These are phyloP conservation scores for Trogon melanurus DNA, from an alignment of 2,113 vertebrate genomes.

Conservation along the genomic window DNA sequence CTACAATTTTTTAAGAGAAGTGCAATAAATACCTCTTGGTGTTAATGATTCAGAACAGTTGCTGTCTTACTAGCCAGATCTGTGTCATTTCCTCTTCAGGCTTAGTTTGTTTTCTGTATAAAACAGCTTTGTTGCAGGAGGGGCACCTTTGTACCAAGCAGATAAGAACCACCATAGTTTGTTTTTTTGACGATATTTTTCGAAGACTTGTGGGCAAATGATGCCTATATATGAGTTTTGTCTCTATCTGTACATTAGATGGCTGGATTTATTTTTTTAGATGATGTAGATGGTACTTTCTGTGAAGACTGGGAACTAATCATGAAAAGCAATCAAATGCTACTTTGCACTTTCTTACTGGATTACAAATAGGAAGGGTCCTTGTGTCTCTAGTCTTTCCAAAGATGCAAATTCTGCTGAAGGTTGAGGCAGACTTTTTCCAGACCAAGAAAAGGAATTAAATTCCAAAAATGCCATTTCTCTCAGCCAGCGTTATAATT, in stretches of 20 bases:
- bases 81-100: background rate
- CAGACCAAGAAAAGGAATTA: background rate
- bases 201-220: background rate
- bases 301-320: background rate
- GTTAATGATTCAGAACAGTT: background rate
- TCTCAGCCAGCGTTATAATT: background rate
- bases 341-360: background rate
- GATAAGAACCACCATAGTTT: background rate
- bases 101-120: background rate
- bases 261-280: background rate
- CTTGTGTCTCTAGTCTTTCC: background rate
- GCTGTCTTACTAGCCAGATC: background rate
- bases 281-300: background rate
- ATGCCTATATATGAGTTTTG: background rate
- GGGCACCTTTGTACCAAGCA: background rate
- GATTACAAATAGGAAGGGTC: background rate
- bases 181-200: background rate
- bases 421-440: background rate
- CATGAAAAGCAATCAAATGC: background rate
- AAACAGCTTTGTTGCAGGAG: background rate
- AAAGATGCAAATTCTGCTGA: background rate
- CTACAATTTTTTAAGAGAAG: background rate
- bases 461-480: background rate
- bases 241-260: background rate
- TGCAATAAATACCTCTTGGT: background rate